Evolutionary conservation across 1,140 invertebrate species (phyloP).

Genomic region (Anastrepha obliqua): DNA sequence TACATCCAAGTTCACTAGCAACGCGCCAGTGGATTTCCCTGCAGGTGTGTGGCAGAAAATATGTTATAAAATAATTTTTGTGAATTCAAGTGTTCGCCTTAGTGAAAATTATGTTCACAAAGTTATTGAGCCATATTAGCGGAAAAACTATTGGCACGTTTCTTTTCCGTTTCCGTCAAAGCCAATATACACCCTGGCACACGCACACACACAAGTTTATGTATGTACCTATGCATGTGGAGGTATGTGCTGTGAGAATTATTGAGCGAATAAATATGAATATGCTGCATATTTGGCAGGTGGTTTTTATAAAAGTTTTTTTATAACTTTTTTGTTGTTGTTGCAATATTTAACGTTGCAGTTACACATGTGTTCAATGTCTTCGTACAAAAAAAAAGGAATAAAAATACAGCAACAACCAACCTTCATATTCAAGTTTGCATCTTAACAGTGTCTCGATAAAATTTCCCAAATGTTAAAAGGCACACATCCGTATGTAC

Average conservation of each 20-base stretch:
- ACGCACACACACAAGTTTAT: background rate
- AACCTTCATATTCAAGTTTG: background rate
- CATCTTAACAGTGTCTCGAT: slow-evolving; percentile 16
- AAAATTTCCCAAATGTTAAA: slow-evolving; percentile 42
- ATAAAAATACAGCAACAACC: background rate
- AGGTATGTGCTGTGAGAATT: background rate
- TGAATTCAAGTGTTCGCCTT: too few species aligned
- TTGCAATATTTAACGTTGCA: background rate
- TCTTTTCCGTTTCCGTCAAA: slow-evolving; percentile 27
- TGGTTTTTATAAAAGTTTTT: slow-evolving; percentile 19
- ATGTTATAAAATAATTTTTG: too few species aligned
- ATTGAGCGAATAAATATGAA: slow-evolving; percentile 50
- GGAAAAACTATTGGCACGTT: background rate
- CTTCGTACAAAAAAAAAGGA: background rate
- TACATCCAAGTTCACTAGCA: too few species aligned
- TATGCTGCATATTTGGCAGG: slow-evolving; percentile 30
- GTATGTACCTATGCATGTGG: background rate
- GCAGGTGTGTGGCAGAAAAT: too few species aligned
- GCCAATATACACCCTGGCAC: background rate
- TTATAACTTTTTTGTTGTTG: background rate
- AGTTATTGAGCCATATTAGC: too few species aligned
- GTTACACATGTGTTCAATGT: background rate
- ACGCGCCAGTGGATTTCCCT: too few species aligned
- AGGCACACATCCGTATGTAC: background rate
- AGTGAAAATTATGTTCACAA: too few species aligned